Evolutionary conservation across 2,888 invertebrate species (phyloP).

Genomic region (Pristionchus japonicus): DNA sequence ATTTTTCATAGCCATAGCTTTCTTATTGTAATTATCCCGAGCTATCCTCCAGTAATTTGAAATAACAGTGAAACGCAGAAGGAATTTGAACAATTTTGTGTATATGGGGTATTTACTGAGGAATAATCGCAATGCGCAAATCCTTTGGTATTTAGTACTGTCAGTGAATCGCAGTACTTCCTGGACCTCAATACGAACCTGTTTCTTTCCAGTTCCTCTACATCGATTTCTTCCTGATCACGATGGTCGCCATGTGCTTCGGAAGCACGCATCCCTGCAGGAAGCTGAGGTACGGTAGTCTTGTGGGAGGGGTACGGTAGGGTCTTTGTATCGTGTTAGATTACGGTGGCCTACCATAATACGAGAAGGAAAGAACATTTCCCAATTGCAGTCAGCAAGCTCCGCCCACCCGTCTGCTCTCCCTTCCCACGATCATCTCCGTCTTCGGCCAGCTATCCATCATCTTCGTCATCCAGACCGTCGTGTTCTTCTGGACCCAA

Average conservation of each 20-base stretch:
- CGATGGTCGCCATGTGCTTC: constrained; percentile 76
- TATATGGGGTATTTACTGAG: too few relatives aligned
- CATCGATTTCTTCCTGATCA: constrained; percentile 78
- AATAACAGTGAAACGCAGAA: too few relatives aligned
- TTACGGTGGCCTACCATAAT: too few relatives aligned
- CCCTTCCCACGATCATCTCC: constrained; percentile 82
- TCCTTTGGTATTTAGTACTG: too few relatives aligned
- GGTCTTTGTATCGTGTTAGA: too few relatives aligned
- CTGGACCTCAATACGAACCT: too few relatives aligned
- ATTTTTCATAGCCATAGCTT: neutral
- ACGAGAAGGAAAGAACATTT: too few relatives aligned
- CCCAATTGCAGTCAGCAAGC: constrained; percentile 43
- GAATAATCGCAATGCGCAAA: too few relatives aligned
- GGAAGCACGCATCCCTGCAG: constrained; percentile 72
- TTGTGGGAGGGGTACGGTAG: neutral
- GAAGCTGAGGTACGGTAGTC: constrained; percentile 51
- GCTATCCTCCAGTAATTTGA: too few relatives aligned
- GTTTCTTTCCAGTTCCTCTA: constrained; percentile 77
- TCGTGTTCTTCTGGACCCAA: constrained; percentile 66
- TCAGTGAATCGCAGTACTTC: too few relatives aligned
- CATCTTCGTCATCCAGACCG: constrained; percentile 81
- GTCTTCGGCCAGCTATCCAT: constrained; percentile 82
- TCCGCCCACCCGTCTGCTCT: constrained; percentile 78
- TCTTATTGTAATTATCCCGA: too few relatives aligned
- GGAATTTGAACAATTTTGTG: too few relatives aligned